Evolutionary conservation across 2,113 vertebrate genomes (phyloP).

Genomic region (Hippocampus abdominalis): DNA sequence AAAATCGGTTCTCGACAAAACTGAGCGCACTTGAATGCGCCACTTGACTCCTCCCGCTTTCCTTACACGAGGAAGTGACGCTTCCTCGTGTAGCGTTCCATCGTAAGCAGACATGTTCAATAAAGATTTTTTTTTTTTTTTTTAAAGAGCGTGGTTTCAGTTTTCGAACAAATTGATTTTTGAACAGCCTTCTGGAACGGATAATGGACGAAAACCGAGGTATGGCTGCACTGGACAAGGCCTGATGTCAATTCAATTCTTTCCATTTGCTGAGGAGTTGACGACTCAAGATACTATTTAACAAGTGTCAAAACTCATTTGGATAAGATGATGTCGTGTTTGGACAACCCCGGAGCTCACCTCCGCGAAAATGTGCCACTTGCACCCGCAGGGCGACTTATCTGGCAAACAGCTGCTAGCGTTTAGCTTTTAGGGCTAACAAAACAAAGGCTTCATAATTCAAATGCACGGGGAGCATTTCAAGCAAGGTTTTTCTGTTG

Average conservation of each 20-base stretch:
- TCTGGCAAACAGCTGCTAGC: background rate
- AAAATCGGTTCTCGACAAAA: too few species aligned
- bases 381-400: background rate
- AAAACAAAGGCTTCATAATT: constrained; percentile 48
- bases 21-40: too few species aligned
- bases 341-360: background rate
- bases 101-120: too few species aligned
- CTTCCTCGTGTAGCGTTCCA: too few species aligned
- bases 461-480: constrained; percentile 1
- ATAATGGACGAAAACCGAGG: too few species aligned
- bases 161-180: too few species aligned
- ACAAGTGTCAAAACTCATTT: background rate
- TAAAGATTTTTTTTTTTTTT: too few species aligned
- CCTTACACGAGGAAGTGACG: too few species aligned
- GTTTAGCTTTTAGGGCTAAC: constrained; percentile 22
- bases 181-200: too few species aligned
- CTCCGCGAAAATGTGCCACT: constrained; percentile 1
- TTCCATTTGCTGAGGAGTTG: background rate
- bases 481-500: background rate
- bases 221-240: too few species aligned
- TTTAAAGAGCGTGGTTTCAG: too few species aligned
- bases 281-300: background rate
- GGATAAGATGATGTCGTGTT: background rate
- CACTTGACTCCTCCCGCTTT: too few species aligned
- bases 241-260: background rate